Base-by-base conservation (phyloP, 53 echinoderm and acorn worm genomes). In the Stichopus horrens region DNA sequence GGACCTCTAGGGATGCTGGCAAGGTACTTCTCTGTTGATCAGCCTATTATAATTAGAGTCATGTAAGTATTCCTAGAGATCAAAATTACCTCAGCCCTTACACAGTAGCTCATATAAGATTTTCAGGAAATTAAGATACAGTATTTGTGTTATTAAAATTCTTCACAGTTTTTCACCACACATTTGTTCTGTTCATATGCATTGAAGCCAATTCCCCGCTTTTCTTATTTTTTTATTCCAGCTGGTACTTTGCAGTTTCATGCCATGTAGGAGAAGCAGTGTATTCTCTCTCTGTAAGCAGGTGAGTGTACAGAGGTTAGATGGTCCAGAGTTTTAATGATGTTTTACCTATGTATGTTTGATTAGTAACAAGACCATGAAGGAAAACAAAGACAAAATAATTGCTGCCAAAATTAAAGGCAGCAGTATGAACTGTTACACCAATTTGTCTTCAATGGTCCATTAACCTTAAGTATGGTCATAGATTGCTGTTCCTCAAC, bases 1-100 rank as follows among this genome's bases (percentile, higher is more conserved):
- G 92, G 92, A 86, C 92, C 92, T 9, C 53, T 92, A 55, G 89
- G 92, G 65, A 75, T 58, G 5, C 22, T 92, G 7, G 92, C 86
- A 19, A 59, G 75, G 14, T 92, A 86, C 79, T 57, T 92, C 20
- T 89, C 89, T 9, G 83, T 89, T 37, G 53, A 92, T 23, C 89
- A 92, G 52, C 57, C 86, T 19, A 53, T 86, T 20, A 73, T 92
- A 8, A 86, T 92, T 16, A 75, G 75, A 86, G 53, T 75, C 14
- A 86, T 89, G 92, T 92, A 86, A 89, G 92, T 78, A 81, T 58
- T 54, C 4, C 16, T 37, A 37, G 37, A 37, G 37, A 37, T 37
- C 37, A 37, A 37, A 37, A 37, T 37, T 37, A 37, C 37, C 37
- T 2, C 37, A 37, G 2, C 37, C 37, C 2, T 1, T 37, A n/a